A percentile compares a stretch with the other conserved stretches of the same genome.
Evolutionary conservation across 2,797 vertebrate species (phyloP).

Genomic region (Bradypodion pumilum): DNA sequence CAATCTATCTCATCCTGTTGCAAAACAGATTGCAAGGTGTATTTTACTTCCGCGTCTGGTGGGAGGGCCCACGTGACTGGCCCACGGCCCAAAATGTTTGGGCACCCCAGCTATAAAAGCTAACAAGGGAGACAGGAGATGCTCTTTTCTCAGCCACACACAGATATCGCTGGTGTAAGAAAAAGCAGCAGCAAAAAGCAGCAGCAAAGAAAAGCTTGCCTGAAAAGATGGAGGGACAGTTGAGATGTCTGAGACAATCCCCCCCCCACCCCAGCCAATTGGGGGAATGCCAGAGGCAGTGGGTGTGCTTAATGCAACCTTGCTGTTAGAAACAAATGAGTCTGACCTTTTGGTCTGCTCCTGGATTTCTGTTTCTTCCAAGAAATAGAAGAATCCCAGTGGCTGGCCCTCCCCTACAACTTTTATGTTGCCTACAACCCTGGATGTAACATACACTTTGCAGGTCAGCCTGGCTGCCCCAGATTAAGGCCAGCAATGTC

Average conservation of each 20-base stretch:
- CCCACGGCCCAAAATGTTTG: no score
- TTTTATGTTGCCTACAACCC: not conserved
- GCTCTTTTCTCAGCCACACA: slow-evolving; percentile 25
- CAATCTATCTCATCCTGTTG: no score
- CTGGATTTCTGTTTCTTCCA: not conserved
- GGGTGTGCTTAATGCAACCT: slow-evolving; percentile 35
- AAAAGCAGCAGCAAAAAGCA: not conserved
- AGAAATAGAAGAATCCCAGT: accelerated
- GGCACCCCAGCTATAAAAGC: accelerated
- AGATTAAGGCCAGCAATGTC: no score
- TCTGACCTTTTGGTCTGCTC: slow-evolving; percentile 24
- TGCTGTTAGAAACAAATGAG: slow-evolving; percentile 40
- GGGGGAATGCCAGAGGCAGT: not conserved
- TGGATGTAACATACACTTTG: not conserved
- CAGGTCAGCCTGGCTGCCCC: not conserved
- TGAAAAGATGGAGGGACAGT: not conserved
- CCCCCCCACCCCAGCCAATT: not conserved
- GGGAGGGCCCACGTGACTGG: no score
- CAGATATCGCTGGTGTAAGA: slow-evolving; percentile 4
- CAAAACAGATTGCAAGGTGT: no score
- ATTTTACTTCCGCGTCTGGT: no score
- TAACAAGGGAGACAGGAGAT: not conserved
- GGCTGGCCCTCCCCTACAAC: not conserved
- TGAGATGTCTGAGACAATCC: not conserved
- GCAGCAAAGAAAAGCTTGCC: not conserved